Evolutionary conservation across 2,113 vertebrate genomes (phyloP).

Genomic region (Psammodynastes pulverulentus): DNA sequence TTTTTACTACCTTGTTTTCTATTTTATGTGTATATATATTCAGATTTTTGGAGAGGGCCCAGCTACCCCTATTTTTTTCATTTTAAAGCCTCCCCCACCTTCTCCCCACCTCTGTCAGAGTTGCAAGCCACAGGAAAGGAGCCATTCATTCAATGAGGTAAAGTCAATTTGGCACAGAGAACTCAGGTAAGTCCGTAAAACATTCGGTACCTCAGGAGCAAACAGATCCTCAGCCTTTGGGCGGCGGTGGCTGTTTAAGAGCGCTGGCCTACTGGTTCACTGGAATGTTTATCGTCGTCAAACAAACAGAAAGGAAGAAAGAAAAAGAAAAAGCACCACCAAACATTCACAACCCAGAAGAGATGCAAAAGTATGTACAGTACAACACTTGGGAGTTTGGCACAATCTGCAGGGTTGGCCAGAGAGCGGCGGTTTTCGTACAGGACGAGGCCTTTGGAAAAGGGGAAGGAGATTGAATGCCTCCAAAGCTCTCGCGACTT

Average conservation of each 20-base stretch:
- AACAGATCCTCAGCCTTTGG: constrained; percentile 69
- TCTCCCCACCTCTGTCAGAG: constrained; percentile 60
- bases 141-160: constrained; percentile 88
- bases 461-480: constrained; percentile 74
- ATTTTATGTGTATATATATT: neutral
- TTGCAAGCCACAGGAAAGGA: constrained; percentile 82
- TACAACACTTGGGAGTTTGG: constrained; percentile 93
- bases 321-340: constrained; percentile 66
- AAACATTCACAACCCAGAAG: constrained; percentile 85
- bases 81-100: constrained; percentile 45
- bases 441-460: constrained; percentile 83
- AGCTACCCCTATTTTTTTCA: constrained; percentile 47
- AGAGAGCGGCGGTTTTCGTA: constrained; percentile 97
- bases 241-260: constrained; percentile 85
- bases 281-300: constrained; percentile 86
- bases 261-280: constrained; percentile 79
- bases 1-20: neutral
- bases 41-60: constrained; percentile 54
- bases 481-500: constrained; percentile 71
- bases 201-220: constrained; percentile 88
- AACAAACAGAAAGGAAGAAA: constrained; percentile 72
- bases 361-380: constrained; percentile 89
- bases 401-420: constrained; percentile 87
- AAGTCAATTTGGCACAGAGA: constrained; percentile 96
- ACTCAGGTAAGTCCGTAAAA: constrained; percentile 80